Percentiles rank a stretch among this genome's conserved stretches.
These are phyloP conservation scores for Tiphia femorata DNA, from an alignment of 2,888 invertebrate species.

Conservation along the genomic window DNA sequence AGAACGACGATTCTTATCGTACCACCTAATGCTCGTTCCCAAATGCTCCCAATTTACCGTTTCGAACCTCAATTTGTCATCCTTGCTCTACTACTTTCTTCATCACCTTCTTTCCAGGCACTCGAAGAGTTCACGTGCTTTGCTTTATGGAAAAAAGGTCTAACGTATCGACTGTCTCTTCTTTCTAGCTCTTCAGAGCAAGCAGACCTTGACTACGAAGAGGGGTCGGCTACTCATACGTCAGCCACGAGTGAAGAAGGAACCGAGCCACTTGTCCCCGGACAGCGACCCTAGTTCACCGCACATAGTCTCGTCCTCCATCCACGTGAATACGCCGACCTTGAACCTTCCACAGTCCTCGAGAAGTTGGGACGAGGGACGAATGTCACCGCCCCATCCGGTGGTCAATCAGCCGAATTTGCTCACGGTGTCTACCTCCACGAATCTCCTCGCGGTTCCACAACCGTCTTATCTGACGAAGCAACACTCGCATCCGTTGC, in stretches of 20 bases:
- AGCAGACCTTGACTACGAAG: slow-evolving; percentile 25
- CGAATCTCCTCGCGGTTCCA: slow-evolving; percentile 73
- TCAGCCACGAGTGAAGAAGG: slow-evolving; percentile 77
- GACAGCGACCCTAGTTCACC: slow-evolving; percentile 63
- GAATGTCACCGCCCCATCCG: slow-evolving; percentile 20
- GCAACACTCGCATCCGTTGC: slow-evolving; percentile 77
- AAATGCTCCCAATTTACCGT: too few relatives aligned
- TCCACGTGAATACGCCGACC: slow-evolving; percentile 70
- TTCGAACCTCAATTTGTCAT: too few relatives aligned
- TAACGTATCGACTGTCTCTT: too few relatives aligned
- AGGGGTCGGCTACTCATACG: slow-evolving; percentile 75
- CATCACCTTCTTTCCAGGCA: too few relatives aligned
- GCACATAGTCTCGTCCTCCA: slow-evolving; percentile 58
- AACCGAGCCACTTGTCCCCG: slow-evolving; percentile 69
- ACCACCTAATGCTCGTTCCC: too few relatives aligned
- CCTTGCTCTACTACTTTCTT: too few relatives aligned
- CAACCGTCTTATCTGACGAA: slow-evolving; percentile 74
- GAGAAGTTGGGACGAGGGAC: slow-evolving; percentile 46
- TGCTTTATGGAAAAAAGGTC: too few relatives aligned
- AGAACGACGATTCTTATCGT: too few relatives aligned
- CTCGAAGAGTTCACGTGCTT: too few relatives aligned
- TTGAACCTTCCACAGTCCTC: slow-evolving; percentile 51
- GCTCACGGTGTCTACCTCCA: slow-evolving; percentile 70
- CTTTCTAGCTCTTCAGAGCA: slow-evolving; percentile 23
- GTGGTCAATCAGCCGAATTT: slow-evolving; percentile 71